Base-by-base conservation (phyloP, 1,140 invertebrate genomes). In the Lepidurus couesii region DNA sequence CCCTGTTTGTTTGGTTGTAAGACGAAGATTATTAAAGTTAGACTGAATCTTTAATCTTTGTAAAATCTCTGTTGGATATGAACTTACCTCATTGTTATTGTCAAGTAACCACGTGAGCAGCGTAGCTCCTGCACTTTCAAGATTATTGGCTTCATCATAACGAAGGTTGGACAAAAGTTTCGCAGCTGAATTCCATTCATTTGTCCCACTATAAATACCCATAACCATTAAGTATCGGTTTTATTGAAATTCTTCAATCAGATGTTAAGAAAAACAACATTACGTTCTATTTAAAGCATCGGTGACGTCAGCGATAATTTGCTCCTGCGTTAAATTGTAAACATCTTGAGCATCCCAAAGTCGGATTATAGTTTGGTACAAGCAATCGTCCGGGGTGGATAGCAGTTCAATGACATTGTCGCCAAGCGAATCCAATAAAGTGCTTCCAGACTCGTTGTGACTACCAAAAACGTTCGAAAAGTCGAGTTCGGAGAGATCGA, bases 41-140 rank as follows among this genome's bases (percentile, higher is more conserved):
- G 34, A 34, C 34, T 34, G 34, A 74, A 1, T 16, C 34, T 16
- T 11, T 74, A 21, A 24, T 74, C 21, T 74, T 74, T 74, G 3
- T 8, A 16, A 74, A 24, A 34, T 16, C 34, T 74, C 24, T 44
- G 44, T 26, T 75, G 26, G 45, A 53, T 44, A n/a, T 10, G 7
- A 53, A 11, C 73, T 42, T 80, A 80, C 79, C 53, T 79, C 13
- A 73, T 74, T 75, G 43, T 76, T 73, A 44, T 85, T 85, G 79
- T 85, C 86, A 74, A 86, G 80, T 79, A 86, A 83, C 84, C 84
- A 87, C 77, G 84, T 84, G 11, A 86, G 9, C 43, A 86, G 82
- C 0, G 85, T 86, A n/a, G 85, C 85, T 21, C 83, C 83, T 0
- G 84, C 86, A 11, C 84, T 79, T 16, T 81, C 81, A 2, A 86